Base-by-base conservation (phyloP, 2,888 invertebrate species). In the Microctonus aethiopoides region DNA sequence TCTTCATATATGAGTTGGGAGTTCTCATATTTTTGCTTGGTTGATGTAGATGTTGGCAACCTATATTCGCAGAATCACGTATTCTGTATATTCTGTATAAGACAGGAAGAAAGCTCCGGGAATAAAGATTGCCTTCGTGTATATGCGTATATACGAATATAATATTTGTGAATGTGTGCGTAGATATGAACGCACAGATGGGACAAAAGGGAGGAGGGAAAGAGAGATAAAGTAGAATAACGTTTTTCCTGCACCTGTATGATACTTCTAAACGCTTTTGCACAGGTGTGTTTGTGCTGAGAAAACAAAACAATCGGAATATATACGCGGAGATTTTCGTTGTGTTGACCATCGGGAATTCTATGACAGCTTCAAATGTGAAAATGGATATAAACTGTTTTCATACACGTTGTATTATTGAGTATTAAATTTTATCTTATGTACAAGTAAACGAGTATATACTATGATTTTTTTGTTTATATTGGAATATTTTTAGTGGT, bases 51-150 rank as follows among this genome's bases (percentile, higher is more conserved):
- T 36, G 36, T 36, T 36, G 36, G 10, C 60, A 41, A 63, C 32
- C 51, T 29, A n/a, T n/a, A 63, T 63, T 46, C 46, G 26, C 29
- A 63, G 73, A 72, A 76, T 74, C 75, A 76, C 74, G 75, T 76
- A 74, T 71, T 71, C 74, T 71, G 41, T 39, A 16, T 54, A 61
- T 64, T n/a, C n/a, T n/a, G n/a, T n/a, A n/a, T n/a, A n/a, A n/a
- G n/a, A n/a, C n/a, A n/a, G n/a, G n/a, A n/a, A n/a, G n/a, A n/a
- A n/a, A n/a, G n/a, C n/a, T n/a, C n/a, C n/a, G n/a, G n/a, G n/a
- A n/a, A 75, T 75, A 75, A 74, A 74, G 72, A 74, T 75, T 71
- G 72, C 57, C 46, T 46, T 62, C 61, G 70, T 72, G 72, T 72
- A 51, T 20, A 51, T 56, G 24, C 10, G 11, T 13, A 26, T 56